A percentile compares a stretch with the other conserved stretches of the same genome.
These are phyloP conservation scores for Eupithecia exiguata DNA, from an alignment of 2,888 invertebrate genomes.

Conservation along the genomic window DNA sequence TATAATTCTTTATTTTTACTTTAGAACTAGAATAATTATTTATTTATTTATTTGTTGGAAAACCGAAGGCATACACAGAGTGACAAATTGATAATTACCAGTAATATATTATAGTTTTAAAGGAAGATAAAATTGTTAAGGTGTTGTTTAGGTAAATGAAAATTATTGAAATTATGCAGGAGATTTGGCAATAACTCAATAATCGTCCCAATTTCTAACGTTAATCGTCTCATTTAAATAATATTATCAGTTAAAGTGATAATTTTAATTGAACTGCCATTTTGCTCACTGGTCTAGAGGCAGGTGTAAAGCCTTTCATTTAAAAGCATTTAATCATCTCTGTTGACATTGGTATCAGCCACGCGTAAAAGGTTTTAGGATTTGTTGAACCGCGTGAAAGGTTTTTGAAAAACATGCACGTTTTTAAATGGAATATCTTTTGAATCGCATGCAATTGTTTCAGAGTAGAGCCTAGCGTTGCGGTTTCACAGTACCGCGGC, in stretches of 20 bases:
- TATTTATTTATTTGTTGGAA: too few species aligned
- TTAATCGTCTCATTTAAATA: too few species aligned
- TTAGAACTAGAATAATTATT: too few species aligned
- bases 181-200: too few species aligned
- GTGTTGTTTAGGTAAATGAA: too few species aligned
- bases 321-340: neutral
- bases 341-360: neutral
- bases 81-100: too few species aligned
- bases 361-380: neutral
- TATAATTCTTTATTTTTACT: too few species aligned
- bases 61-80: too few species aligned
- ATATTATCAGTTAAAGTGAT: neutral
- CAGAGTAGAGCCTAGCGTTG: constrained; percentile 42
- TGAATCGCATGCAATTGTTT: constrained; percentile 18
- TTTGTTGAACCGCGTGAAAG: neutral
- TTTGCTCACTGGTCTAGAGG: neutral
- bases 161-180: too few species aligned
- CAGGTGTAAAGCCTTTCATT: neutral
- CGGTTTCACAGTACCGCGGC: constrained; percentile 60
- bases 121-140: too few species aligned
- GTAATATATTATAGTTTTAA: too few species aligned
- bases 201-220: too few species aligned
- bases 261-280: neutral
- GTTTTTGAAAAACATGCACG: neutral
- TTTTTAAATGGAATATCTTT: neutral